Base-by-base conservation (phyloP, 2,888 invertebrate species). In the Micropterix aruncella region DNA sequence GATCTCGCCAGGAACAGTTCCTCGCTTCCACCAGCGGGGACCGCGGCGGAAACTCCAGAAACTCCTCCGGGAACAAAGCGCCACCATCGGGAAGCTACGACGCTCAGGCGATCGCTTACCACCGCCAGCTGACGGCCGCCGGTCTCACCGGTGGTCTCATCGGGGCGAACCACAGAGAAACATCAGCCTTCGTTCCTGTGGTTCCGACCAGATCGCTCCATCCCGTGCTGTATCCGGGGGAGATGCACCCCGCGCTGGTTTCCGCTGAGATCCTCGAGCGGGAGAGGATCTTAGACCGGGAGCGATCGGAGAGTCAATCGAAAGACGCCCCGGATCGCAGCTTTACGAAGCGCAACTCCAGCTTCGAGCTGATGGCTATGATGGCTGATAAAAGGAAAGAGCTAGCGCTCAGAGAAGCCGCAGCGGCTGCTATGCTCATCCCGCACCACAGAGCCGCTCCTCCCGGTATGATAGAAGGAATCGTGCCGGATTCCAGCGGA, bases 361-460 rank as follows among this genome's bases (percentile, higher is more conserved):
- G 74, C 53, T 88, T 84, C 56, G 88, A 88, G 58, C 76, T 89
- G 52, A 86, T 88, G 76, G 88, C 88, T 37, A 87, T 89, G 82
- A 88, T 89, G 87, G 87, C 86, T 2, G 89, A 89, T 57, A 90
- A 89, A 58, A 71, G 87, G 46, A 89, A 89, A 60, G 89, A 89
- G 57, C 66, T 88, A 43, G 86, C 84, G 1, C 61, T 85, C 42
- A 66, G 83, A 15, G 83, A 83, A 57, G 83, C 81, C 38, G 83
- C 81, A 1, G 75, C 75, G 1, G 71, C 72, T 46, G 76, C 65
- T 14, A 77, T 86, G 70, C 70, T 87, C 52, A 59, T 86, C 50
- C 80, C 80, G 2, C 73, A 80, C 40, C 70, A 70, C 47, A 60
- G 70, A 53, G 59, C 66, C 7, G 60, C 69, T 1, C 68, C 70